phyloP scores from a whole-genome alignment of 2,113 vertebrate species.

The Rousettus leschenaultii region DNA sequence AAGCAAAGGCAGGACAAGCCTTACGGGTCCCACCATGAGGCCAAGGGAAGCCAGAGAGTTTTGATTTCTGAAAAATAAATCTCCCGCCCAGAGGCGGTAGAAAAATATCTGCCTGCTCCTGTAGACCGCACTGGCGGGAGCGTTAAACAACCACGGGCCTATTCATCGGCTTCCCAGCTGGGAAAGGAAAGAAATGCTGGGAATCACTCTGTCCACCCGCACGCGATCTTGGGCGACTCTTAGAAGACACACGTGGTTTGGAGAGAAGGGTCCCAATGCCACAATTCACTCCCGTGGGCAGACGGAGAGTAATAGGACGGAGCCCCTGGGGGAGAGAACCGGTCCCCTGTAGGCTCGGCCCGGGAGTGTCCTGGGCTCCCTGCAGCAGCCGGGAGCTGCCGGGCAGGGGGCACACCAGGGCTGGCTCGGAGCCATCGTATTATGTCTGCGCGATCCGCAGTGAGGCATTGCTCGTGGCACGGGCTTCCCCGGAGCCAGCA shows the following conservation, averaged over 20 bases:
- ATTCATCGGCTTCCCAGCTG: background rate
- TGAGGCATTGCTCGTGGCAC: conserved; percentile 77
- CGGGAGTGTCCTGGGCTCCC: background rate
- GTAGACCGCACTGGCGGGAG: background rate
- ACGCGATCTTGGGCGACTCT: background rate
- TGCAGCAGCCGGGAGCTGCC: background rate
- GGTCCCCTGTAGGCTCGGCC: background rate
- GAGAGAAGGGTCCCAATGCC: background rate
- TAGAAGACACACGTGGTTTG: background rate
- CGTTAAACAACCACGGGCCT: background rate
- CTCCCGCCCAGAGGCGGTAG: background rate
- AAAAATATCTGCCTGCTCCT: background rate
- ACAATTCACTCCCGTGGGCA: accelerated
- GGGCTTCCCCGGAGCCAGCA: conserved; percentile 62
- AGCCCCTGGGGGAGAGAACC: background rate
- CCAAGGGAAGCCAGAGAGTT: background rate
- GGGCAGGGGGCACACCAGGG: background rate
- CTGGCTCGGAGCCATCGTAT: conserved; percentile 56
- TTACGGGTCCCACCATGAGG: background rate
- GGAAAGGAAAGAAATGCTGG: background rate
- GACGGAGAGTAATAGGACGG: background rate
- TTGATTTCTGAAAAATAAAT: background rate
- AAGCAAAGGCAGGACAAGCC: background rate
- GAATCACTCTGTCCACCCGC: background rate
- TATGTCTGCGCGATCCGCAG: conserved; percentile 61